phyloP scores from a whole-genome alignment of 2,888 invertebrate genomes.

The Tanytarsus gracilentus region DNA sequence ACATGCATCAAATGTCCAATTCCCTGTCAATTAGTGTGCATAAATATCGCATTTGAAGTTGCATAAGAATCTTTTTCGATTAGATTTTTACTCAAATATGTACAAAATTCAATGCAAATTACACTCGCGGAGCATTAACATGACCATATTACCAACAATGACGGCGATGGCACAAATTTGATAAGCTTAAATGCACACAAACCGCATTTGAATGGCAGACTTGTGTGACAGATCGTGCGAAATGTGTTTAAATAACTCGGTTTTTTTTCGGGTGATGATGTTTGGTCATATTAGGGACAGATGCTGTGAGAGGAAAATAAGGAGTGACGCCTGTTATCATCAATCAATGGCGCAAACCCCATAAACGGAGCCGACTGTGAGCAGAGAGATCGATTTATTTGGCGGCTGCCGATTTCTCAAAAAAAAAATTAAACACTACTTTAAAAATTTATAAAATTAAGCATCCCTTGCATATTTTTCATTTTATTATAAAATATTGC shows the following conservation, averaged over 20 bases:
- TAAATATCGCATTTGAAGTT: neutral
- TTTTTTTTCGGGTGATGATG: too few relatives aligned
- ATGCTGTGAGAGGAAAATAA: too few relatives aligned
- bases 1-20: neutral
- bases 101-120: slow-evolving; percentile 23
- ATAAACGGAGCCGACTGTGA: neutral
- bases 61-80: neutral
- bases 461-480: too few relatives aligned
- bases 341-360: slow-evolving; percentile 11
- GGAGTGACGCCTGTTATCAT: too few relatives aligned
- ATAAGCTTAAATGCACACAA: neutral
- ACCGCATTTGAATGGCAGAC: neutral
- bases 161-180: slow-evolving; percentile 21
- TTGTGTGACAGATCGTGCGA: slow-evolving; percentile 19
- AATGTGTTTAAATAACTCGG: neutral
- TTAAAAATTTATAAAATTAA: neutral
- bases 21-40: slow-evolving; percentile 18
- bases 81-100: neutral
- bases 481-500: too few relatives aligned
- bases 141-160: neutral
- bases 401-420: neutral
- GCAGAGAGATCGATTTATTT: neutral
- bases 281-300: too few relatives aligned
- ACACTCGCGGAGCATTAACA: neutral
- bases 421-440: neutral